Evolutionary conservation across 1,140 invertebrate genomes (phyloP).

Genomic region (Heliconius eleuchia): DNA sequence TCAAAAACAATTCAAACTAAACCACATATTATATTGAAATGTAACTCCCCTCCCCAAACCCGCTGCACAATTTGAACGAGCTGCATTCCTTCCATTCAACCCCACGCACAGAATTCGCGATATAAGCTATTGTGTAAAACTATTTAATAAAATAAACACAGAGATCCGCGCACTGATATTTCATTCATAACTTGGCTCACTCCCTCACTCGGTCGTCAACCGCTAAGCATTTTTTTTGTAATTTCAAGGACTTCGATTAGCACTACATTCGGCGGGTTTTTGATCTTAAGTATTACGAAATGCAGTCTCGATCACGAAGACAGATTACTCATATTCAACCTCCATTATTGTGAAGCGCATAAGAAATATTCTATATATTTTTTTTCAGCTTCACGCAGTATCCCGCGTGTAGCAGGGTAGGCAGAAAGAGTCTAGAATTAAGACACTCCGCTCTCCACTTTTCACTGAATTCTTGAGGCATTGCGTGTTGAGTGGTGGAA

Average conservation of each 20-base stretch:
- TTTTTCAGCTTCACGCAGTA: no score
- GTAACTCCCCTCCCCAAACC: constrained; percentile 51
- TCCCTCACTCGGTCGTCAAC: constrained; percentile 57
- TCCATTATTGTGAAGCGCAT: constrained; percentile 46
- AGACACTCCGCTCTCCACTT: no score
- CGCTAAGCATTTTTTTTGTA: constrained; percentile 51
- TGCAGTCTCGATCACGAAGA: constrained; percentile 59
- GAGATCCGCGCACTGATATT: constrained; percentile 71
- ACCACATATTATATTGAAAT: constrained; percentile 40
- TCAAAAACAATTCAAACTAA: constrained; percentile 44
- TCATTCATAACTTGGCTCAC: constrained; percentile 64
- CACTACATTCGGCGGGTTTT: constrained; percentile 70
- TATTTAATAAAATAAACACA: constrained; percentile 73
- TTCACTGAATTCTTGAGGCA: no score
- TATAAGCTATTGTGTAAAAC: constrained; percentile 59
- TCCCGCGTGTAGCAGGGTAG: no score
- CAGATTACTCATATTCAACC: constrained; percentile 53
- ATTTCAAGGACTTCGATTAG: constrained; percentile 72
- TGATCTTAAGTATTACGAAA: constrained; percentile 63
- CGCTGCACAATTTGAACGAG: constrained; percentile 55
- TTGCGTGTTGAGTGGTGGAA: no score
- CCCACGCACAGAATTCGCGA: constrained; percentile 60
- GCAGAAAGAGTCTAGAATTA: no score
- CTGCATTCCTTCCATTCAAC: constrained; percentile 57
- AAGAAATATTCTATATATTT: constrained; percentile 32